These are phyloP conservation scores for Lycophotia porphyrea DNA, from an alignment of 2,888 invertebrate species.

Conservation along the genomic window DNA sequence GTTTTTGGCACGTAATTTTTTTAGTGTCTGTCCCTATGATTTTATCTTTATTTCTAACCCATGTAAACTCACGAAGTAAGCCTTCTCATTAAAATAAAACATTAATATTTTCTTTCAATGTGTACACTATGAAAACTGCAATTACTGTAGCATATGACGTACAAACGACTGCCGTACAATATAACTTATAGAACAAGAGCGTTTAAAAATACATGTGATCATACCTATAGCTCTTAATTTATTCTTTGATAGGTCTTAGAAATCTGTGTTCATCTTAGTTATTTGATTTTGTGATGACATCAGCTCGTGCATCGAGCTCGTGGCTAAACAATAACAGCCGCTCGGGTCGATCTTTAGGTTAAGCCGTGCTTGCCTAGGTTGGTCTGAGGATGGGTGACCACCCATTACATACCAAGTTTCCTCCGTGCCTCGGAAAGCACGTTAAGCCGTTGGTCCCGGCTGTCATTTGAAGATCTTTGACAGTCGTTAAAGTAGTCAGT, in stretches of 20 bases:
- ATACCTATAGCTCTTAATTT: not conserved
- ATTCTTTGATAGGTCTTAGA: constrained; percentile 13
- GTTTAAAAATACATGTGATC: constrained; percentile 20
- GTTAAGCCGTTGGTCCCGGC: too few species aligned
- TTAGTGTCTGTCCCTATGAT: not conserved
- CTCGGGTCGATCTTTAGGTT: too few species aligned
- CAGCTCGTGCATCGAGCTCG: too few species aligned
- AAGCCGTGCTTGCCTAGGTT: too few species aligned
- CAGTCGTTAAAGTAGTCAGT: too few species aligned
- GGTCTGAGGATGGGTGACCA: too few species aligned
- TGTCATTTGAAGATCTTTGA: too few species aligned
- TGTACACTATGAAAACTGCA: not conserved
- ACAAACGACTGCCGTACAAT: not conserved
- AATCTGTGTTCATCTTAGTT: constrained; percentile 2
- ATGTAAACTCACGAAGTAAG: not conserved
- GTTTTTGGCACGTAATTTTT: not conserved
- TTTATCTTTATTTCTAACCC: not conserved
- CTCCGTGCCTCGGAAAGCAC: too few species aligned
- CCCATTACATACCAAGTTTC: too few species aligned
- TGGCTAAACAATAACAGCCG: too few species aligned
- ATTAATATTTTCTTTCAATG: too few species aligned
- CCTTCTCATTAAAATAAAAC: not conserved
- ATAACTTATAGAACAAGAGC: not conserved
- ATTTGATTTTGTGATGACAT: constrained; percentile 37
- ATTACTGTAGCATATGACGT: not conserved